Evolutionary conservation across 2,888 invertebrate genomes (phyloP), one percentile per base, ranked within the genome.

Genomic region (Sminthurides aquaticus): DNA sequence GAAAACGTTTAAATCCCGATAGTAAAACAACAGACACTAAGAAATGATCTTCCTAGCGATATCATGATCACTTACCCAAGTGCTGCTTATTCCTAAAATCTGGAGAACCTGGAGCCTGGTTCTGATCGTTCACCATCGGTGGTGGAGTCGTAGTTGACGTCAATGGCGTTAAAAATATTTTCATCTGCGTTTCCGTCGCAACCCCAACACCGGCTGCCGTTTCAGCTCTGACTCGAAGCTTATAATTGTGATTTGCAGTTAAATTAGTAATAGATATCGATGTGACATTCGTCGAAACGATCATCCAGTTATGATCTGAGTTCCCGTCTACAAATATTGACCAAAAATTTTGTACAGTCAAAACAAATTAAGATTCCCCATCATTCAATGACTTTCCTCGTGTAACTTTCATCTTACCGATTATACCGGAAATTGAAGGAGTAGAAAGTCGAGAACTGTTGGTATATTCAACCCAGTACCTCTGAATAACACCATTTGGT

Each of bases 381-480:
- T n/a, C n/a, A n/a, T n/a, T n/a, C n/a, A n/a, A n/a, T n/a, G n/a
- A n/a, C n/a, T n/a, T n/a, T n/a, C n/a, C n/a, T n/a, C n/a, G n/a
- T n/a, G n/a, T n/a, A n/a, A n/a, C n/a, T n/a, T n/a, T n/a, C n/a
- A n/a, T n/a, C n/a, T n/a, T n/a, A n/a, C n/a, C n/a, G n/a, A n/a
- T n/a, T n/a, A n/a, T n/a, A n/a, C n/a, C n/a, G n/a, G n/a, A n/a
- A n/a, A n/a, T n/a, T n/a, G n/a, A n/a, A n/a, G n/a, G n/a, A n/a
- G n/a, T n/a, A n/a, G n/a, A n/a, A n/a, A n/a, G n/a, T n/a, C 43
- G 5, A 34, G 43, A 11, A 34, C 43, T 34, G 15, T 70, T 49
- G 54, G 48, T 63, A 65, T 68, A 72, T 63, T 72, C 69, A 49
- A 72, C 71, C 68, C 64, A 68, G 55, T 72, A 72, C 48, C 66